Base-by-base conservation (phyloP, 2,888 invertebrate genomes). In the Thyatira batis region DNA sequence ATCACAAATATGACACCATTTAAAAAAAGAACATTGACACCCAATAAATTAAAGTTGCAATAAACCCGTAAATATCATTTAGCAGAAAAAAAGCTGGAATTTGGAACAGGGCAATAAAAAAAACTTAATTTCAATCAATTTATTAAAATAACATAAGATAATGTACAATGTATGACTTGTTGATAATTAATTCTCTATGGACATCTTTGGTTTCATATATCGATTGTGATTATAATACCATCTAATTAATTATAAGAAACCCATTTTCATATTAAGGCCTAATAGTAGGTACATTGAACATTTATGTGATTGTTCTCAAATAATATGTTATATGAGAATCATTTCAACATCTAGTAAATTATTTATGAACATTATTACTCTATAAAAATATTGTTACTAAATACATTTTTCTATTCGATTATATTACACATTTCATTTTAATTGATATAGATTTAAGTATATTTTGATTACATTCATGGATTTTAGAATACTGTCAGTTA, bases 401-500 rank as follows among this genome's bases (percentile, higher is more conserved):
- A 67, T 72, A 72, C 63, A 68, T 70, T 70, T 71, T 51, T 63
- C 51, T 65, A 65, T 60, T 67, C 71, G 75, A 77, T 70, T 76
- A 78, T 78, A 79, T 74, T 79, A 78, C 71, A 78, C 71, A 79
- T 77, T 71, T 65, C 71, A 75, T 63, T 61, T 60, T 61, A 58
- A 57, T 61, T 51, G 59, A 64, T 73, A 69, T 63, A 67, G 55
- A 66, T 67, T 69, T 60, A 67, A 61, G 60, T 53, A 63, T 64
- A 56, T 60, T 53, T 67, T 64, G 63, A 70, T 69, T 69, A 75
- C 67, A 76, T 71, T 73, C 75, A 73, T 76, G 80, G 78, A 76
- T 73, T 76, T 82, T 84, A 81, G 75, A 89, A 89, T 89, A 89
- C 87, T 88, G 87, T 76, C 76, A 74, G 60, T 61, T 69, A 75